phyloP scores from a whole-genome alignment of 1,140 invertebrate species.

The Rhopalosiphum padi region DNA sequence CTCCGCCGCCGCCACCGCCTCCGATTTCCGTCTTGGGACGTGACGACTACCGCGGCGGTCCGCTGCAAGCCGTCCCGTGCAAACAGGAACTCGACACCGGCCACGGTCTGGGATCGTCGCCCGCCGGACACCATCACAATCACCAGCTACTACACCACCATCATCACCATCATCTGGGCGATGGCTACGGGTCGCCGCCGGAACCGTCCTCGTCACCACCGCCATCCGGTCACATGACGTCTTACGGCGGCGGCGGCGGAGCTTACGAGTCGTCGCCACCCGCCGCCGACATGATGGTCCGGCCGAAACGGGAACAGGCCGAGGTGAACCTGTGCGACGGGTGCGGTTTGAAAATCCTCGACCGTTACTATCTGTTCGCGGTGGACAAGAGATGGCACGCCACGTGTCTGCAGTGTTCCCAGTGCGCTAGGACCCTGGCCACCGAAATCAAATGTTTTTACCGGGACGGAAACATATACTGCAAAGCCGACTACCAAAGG shows the following conservation, averaged over 20 bases:
- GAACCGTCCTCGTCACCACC: neutral
- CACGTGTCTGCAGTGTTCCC: slow-evolving; percentile 88
- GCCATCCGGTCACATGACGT: neutral
- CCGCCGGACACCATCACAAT: slow-evolving; percentile 3
- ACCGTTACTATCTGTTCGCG: slow-evolving; percentile 86
- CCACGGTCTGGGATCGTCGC: neutral
- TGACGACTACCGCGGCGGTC: slow-evolving; percentile 65
- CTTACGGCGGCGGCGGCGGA: neutral
- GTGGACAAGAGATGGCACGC: slow-evolving; percentile 94
- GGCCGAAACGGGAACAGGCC: slow-evolving; percentile 9
- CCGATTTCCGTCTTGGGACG: slow-evolving; percentile 7
- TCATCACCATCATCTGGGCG: neutral
- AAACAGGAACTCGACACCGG: neutral
- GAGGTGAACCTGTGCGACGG: slow-evolving; percentile 74
- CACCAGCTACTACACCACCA: slow-evolving; percentile 1
- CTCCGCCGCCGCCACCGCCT: neutral
- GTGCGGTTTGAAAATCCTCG: slow-evolving; percentile 82
- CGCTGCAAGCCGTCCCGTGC: slow-evolving; percentile 61
- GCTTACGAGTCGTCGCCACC: slow-evolving; percentile 24
- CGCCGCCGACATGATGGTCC: neutral
- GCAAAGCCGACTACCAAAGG: slow-evolving; percentile 98
- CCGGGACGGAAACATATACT: slow-evolving; percentile 93
- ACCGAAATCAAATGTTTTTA: slow-evolving; percentile 93
- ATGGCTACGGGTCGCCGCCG: slow-evolving; percentile 19
- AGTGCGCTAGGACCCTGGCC: slow-evolving; percentile 88